Base-by-base conservation (phyloP, 2,888 invertebrate genomes). In the Andrena minutula region DNA sequence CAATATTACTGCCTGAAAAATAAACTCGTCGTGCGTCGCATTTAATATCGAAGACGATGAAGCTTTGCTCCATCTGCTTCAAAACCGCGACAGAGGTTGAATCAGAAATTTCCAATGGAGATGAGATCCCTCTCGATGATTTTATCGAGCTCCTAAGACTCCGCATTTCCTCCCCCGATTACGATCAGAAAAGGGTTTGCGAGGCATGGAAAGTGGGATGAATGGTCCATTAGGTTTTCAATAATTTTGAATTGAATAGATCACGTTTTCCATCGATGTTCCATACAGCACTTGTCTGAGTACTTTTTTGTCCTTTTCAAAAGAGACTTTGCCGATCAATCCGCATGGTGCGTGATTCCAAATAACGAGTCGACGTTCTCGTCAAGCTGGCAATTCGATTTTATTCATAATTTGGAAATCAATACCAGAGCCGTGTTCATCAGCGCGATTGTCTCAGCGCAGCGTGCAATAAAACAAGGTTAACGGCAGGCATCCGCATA, bases 381-480 rank as follows among this genome's bases (percentile, higher is more conserved):
- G 47, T 30, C 49, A 69, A 35, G 56, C 16, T 49, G 16, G 35
- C 47, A 69, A 79, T 69, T 64, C 20, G 32, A 79, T 69, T 69
- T 64, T 56, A 69, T 58, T 23, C 47, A 56, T 69, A 69, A 64
- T 64, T 75, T 69, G 56, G n/a, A 28, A 35, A 75, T 56, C 76
- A 69, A 69, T 56, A 49, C 28, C 28, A 10, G 0, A 7, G 20
- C 10, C 26, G 16, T 32, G 69, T 75, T 79, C 78, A 35, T 79
- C 69, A 58, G 20, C 28, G 47, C 49, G 56, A 49, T 75, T 69
- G 68, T 75, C 26, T 1, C 28, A 20, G 8, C 23, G 12, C 28
- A 20, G 8, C 23, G 12, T 49, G 8, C 32, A 10, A 20, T 6
- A n/a, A 35, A 51, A 56, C 64, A 35, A 28, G 6, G 16, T 4